These are phyloP conservation scores for Ursus arctos DNA, from an alignment of 2,113 vertebrate genomes.

Conservation along the genomic window DNA sequence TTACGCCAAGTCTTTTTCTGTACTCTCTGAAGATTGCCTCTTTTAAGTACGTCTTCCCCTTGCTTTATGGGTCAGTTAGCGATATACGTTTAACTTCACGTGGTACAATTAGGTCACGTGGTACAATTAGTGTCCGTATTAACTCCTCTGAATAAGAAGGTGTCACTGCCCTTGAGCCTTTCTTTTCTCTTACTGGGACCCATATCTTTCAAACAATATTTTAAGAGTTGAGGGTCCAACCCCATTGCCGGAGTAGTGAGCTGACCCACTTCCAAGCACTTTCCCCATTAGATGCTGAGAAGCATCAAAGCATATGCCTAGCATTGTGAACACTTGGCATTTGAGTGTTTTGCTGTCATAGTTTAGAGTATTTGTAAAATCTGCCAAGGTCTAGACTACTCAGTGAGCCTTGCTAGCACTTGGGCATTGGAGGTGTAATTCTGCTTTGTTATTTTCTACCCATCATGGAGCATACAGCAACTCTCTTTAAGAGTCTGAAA, in stretches of 20 bases:
- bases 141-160: background rate
- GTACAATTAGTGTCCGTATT: background rate
- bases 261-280: background rate
- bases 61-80: background rate
- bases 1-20: background rate
- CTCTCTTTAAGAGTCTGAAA: background rate
- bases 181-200: background rate
- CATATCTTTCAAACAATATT: background rate
- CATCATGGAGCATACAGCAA: background rate
- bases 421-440: background rate
- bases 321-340: background rate
- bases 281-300: background rate
- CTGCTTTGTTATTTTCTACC: background rate
- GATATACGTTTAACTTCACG: background rate
- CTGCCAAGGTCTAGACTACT: background rate
- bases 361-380: background rate
- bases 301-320: background rate
- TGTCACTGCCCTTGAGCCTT: background rate
- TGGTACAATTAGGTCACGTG: background rate
- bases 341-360: background rate
- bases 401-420: background rate
- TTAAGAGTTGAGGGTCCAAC: background rate
- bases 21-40: background rate
- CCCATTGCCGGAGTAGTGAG: background rate
- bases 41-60: background rate